Conservation (phyloP, 2,113 vertebrate genomes). For the Maccullochella peelii region DNA sequence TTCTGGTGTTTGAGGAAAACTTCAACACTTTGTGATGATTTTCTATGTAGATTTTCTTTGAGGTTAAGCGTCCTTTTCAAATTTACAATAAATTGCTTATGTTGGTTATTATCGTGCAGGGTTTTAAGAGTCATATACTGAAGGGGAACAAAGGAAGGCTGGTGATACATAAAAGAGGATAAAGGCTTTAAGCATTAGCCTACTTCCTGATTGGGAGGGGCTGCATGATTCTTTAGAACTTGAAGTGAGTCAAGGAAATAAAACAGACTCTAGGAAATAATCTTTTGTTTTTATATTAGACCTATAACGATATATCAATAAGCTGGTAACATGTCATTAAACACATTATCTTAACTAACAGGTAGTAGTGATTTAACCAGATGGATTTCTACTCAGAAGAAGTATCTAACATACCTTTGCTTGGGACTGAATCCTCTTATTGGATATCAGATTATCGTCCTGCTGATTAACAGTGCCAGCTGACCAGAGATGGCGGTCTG, state of each 20-base stretch:
- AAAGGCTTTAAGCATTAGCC: slow-evolving; percentile 62
- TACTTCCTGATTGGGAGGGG: slow-evolving; percentile 42
- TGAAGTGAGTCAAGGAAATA: slow-evolving; percentile 12
- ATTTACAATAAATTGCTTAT: background rate
- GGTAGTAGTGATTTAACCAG: background rate
- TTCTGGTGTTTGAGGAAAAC: slow-evolving; percentile 2
- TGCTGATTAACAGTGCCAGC: slow-evolving; percentile 34
- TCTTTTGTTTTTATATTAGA: slow-evolving; percentile 2
- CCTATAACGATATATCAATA: background rate
- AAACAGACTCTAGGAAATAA: background rate
- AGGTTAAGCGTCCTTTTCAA: background rate
- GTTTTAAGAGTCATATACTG: background rate
- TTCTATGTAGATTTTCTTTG: background rate
- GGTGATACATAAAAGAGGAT: slow-evolving; percentile 62
- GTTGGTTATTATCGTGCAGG: background rate
- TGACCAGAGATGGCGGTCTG: slow-evolving; percentile 17
- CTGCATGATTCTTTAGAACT: background rate
- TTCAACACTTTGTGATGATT: background rate
- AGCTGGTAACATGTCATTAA: background rate
- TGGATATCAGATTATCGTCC: slow-evolving; percentile 59
- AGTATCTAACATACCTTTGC: slow-evolving; percentile 17
- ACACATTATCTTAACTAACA: background rate
- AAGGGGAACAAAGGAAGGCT: slow-evolving; percentile 48
- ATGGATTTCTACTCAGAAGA: background rate
- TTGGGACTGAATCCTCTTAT: slow-evolving; percentile 54